A percentile compares a stretch with the other conserved stretches of the same genome.
Conservation (phyloP, 1,140 invertebrate genomes). For the Luehdorfia chinensis region DNA sequence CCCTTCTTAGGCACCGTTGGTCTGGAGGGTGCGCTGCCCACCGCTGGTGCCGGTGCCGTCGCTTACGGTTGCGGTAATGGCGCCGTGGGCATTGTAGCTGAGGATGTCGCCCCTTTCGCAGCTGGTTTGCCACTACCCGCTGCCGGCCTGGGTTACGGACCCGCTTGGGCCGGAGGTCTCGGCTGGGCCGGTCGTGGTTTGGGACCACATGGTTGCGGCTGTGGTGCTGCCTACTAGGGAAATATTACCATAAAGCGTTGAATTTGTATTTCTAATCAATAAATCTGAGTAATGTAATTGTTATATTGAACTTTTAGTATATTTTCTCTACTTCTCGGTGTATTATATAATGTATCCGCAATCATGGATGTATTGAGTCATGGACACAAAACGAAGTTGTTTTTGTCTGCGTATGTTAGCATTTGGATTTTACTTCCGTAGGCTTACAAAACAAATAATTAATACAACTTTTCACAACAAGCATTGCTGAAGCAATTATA, state of each 20-base stretch:
- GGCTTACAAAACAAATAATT: no score
- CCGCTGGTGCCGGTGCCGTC: conserved; percentile 22
- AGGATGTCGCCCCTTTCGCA: background rate
- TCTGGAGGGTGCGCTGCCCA: conserved; percentile 30
- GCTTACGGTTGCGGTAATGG: conserved; percentile 15
- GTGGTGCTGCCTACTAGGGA: conserved; percentile 1
- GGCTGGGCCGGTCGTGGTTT: conserved; percentile 2
- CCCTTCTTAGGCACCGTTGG: conserved; percentile 40
- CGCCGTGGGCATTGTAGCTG: conserved; percentile 24
- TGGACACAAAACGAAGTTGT: no score
- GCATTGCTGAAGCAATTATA: no score
- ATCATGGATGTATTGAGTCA: no score
- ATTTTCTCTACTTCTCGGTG: no score
- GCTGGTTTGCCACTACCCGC: conserved; percentile 8
- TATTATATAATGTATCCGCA: no score
- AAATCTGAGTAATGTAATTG: no score
- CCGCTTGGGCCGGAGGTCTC: conserved; percentile 10
- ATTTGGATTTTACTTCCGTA: no score
- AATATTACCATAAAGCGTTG: background rate
- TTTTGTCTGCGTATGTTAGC: no score
- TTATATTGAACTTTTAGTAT: no score
- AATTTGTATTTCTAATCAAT: no score
- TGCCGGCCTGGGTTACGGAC: conserved; percentile 15
- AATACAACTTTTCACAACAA: no score
- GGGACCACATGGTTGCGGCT: conserved; percentile 3